phyloP scores from a whole-genome alignment of 2,113 vertebrate species.

The Lamprologus speciosus region DNA sequence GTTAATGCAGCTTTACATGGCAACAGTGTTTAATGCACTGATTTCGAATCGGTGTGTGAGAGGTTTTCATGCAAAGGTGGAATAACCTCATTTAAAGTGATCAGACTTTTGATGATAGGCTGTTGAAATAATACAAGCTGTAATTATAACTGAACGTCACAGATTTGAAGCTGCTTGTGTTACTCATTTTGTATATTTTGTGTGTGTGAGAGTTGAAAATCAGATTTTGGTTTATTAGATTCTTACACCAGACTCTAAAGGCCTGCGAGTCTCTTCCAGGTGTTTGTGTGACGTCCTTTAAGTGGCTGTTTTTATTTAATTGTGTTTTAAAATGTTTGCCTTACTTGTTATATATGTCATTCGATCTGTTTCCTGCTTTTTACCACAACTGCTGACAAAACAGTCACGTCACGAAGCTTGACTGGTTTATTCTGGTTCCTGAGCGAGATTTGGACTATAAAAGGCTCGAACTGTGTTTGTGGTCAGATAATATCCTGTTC shows the following conservation, averaged over 20 bases:
- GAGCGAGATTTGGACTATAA: background rate
- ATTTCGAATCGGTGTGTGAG: background rate
- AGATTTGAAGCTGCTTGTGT: background rate
- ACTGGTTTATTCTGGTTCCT: background rate
- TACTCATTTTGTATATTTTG: background rate
- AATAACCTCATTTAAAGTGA: background rate
- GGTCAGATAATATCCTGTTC: background rate
- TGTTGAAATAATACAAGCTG: background rate
- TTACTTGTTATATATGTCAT: background rate
- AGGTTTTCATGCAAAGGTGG: background rate
- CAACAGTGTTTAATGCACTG: background rate
- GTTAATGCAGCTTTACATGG: constrained; percentile 4
- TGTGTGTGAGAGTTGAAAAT: background rate
- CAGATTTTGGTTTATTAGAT: background rate
- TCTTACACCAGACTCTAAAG: background rate
- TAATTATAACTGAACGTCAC: background rate
- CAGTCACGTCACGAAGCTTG: background rate
- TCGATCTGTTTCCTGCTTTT: background rate
- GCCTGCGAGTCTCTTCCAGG: background rate
- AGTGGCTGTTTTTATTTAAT: background rate
- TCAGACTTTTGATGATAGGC: background rate
- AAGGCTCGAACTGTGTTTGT: background rate
- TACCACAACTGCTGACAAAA: background rate
- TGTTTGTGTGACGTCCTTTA: background rate
- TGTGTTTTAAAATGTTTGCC: background rate